Base-by-base conservation (phyloP, 2,888 invertebrate genomes). In the Acanthosoma haemorrhoidale region DNA sequence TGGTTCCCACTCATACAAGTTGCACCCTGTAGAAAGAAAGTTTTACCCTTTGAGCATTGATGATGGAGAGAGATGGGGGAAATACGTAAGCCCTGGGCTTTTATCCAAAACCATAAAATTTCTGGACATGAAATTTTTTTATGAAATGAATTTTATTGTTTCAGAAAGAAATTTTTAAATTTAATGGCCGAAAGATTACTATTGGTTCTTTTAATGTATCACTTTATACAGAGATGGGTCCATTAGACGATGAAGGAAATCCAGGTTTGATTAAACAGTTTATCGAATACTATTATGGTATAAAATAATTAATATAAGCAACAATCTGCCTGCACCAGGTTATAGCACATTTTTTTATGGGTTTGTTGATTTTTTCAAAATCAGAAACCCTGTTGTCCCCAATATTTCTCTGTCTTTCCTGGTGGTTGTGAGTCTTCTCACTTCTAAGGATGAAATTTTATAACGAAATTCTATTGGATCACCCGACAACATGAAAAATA, bases 121-220 rank as follows among this genome's bases (percentile, higher is more conserved):
- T n/a, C n/a, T n/a, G n/a, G n/a, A n/a, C n/a, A n/a, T n/a, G n/a
- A n/a, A n/a, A n/a, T n/a, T n/a, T 25, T 25, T 58, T 8, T 16
- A 5, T 58, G 18, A 16, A 58, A 15, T 4, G 11, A 15, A 58
- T 6, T 43, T 58, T 58, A 25, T 18, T 16, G 15, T 64, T 29
- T 31, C 31, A 64, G 64, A 39, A 1, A 25, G 11, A 4, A 41
- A 64, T 38, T 9, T 25, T 31, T 25, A 64, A 64, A 29, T 64
- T 64, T 25, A 21, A 41, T 11, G 64, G 64, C 5, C 36, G 43
- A 6, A 25, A 41, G 16, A 31, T 64, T 11, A 41, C 64, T 1
- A 31, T 43, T 1, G 43, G 29, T 21, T 13, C 39, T 31, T 64
- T 64, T 43, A 64, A 64, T 64, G 15, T 64, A 15, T 29, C 64